Percentiles rank a stretch among this genome's conserved stretches.
These are phyloP conservation scores for Mormyrops attenuatus DNA, from an alignment of 2,797 vertebrate genomes.

Conservation along the genomic window DNA sequence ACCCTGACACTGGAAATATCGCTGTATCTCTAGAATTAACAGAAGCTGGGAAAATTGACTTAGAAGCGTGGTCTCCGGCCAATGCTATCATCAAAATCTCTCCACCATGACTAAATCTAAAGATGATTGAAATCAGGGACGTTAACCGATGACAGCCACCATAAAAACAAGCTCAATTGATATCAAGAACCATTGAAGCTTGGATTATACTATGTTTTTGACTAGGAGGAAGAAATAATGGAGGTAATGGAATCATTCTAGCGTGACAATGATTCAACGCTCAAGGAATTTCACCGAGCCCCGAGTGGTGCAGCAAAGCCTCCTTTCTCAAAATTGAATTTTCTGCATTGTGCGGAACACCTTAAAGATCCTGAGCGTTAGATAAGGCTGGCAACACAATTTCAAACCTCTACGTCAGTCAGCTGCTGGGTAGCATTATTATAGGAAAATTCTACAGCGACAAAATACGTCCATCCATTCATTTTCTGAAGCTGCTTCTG, in stretches of 20 bases:
- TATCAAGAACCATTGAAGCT: background rate
- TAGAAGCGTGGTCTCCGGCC: background rate
- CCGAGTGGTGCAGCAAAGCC: background rate
- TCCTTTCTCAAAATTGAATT: constrained; percentile 12
- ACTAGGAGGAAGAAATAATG: constrained; percentile 17
- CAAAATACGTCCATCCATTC: background rate
- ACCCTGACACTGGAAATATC: background rate
- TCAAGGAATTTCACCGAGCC: background rate
- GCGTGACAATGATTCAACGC: background rate
- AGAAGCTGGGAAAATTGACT: background rate
- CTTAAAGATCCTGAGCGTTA: background rate
- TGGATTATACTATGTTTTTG: background rate
- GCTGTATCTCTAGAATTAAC: background rate
- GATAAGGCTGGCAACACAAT: background rate
- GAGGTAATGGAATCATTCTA: background rate
- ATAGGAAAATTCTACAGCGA: background rate
- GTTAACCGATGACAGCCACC: background rate
- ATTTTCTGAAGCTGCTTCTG: background rate
- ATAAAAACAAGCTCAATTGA: background rate
- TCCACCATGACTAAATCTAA: constrained; percentile 11
- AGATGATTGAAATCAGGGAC: constrained; percentile 1
- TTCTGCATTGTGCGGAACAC: background rate
- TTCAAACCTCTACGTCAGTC: background rate
- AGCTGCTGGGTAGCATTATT: background rate
- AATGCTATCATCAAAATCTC: background rate